Evolutionary conservation across 1,140 invertebrate genomes (phyloP).

Genomic region (Phymastichus coffea): DNA sequence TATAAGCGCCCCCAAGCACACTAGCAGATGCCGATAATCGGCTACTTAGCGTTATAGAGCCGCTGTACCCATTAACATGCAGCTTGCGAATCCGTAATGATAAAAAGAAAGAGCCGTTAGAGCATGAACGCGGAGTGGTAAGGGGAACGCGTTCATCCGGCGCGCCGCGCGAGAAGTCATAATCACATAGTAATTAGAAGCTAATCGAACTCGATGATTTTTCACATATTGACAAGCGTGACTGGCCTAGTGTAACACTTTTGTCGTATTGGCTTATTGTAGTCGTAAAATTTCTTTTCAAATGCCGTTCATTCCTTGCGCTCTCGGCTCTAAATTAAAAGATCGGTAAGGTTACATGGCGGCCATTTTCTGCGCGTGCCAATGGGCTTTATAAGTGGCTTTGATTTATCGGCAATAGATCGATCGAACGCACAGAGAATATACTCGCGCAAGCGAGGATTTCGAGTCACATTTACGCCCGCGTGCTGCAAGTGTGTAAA

Average conservation of each 20-base stretch:
- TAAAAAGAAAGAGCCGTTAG: constrained; percentile 14
- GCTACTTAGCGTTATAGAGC: too few species aligned
- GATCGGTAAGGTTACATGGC: too few species aligned
- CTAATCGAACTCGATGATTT: constrained; percentile 5
- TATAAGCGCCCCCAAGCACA: neutral
- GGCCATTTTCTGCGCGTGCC: too few species aligned
- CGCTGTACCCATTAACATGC: constrained; percentile 3
- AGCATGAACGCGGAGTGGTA: too few species aligned
- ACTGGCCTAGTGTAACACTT: constrained; percentile 21
- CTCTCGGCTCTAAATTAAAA: too few species aligned
- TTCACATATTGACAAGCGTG: neutral
- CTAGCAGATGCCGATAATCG: too few species aligned
- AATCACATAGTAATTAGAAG: constrained; percentile 10
- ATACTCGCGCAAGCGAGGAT: too few species aligned
- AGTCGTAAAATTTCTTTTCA: neutral
- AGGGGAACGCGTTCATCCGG: too few species aligned
- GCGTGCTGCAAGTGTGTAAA: too few species aligned
- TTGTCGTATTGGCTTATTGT: neutral
- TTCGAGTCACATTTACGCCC: too few species aligned
- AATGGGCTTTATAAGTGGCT: too few species aligned
- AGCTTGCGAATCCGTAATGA: neutral
- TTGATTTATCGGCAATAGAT: constrained; percentile 2
- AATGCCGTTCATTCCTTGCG: neutral
- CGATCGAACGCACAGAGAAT: too few species aligned
- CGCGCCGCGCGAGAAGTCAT: neutral